Base-by-base conservation (phyloP, 2,113 vertebrate species). In the Micronycteris hirsuta region DNA sequence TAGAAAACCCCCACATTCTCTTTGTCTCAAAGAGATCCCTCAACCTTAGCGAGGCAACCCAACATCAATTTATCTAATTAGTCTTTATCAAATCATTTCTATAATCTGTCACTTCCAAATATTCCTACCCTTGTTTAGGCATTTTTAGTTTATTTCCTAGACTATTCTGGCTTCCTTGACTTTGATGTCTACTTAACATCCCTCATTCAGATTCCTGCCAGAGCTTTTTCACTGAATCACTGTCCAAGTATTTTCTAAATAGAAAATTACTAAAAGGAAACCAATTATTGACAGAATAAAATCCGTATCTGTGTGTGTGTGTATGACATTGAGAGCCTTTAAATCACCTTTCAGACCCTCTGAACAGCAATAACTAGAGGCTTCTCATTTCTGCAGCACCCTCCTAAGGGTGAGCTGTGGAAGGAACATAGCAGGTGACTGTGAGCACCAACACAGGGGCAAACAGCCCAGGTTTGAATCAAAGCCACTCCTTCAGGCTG, bases 101-200 rank as follows among this genome's bases (percentile, higher is more conserved):
- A 45, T 13, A 90, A 6, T 73, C 63, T 84, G 3, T 33, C 28
- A 13, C 16, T 70, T 15, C 16, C 49, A 16, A 73, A 47, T 5
- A 41, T 3, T 33, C 9, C 15, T 45, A 26, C 6, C 22, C 41
- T 71, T 54, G 26, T 47, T 61, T 17, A 89, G 41, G 28, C 33
- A 82, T 61, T 80, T 47, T 1, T 47, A 14, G n/a, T 45, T 17
- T 56, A 15, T 54, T 73, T 89, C 67, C 70, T 89, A 49, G 22
- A 43, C 14, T 68, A 24, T 16, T 52, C 70, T 84, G 49, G 14
- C 12, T 89, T 81, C 52, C 61, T 36, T 81, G 12, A 0, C 77
- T 93, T 86, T 87, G 65, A 73, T 87, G 90, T 68, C 82, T 49
- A 36, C 86, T 54, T 54, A 68, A 92, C 68, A 93, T 54, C 78